These are phyloP conservation scores for Cuniculus paca DNA, from an alignment of 2,797 vertebrate species.

Conservation along the genomic window DNA sequence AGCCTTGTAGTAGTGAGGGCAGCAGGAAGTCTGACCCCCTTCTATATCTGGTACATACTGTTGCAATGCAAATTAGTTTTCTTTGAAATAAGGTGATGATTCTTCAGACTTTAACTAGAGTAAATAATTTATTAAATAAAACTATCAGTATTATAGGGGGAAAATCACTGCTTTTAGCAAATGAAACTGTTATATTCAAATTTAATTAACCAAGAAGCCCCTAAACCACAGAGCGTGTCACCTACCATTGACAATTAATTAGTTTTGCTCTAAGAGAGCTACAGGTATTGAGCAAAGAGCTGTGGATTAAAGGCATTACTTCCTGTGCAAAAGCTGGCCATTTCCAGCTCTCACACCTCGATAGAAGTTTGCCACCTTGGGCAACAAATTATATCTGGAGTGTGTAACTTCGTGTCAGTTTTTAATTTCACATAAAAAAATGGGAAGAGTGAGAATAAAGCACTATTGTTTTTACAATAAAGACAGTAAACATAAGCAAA, in stretches of 20 bases:
- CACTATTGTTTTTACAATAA: conserved; percentile 64
- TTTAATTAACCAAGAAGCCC: conserved; percentile 76
- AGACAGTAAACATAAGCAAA: conserved; percentile 66
- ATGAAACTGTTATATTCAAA: conserved; percentile 69
- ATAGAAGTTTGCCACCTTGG: conserved; percentile 63
- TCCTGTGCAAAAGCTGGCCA: conserved; percentile 47
- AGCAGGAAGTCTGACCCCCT: neutral
- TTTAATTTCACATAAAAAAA: conserved; percentile 80
- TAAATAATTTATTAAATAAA: conserved; percentile 75
- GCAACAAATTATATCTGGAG: conserved; percentile 56
- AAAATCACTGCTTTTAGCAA: conserved; percentile 68
- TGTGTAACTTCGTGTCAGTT: conserved; percentile 76
- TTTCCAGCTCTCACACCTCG: conserved; percentile 63
- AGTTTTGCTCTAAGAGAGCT: conserved; percentile 74
- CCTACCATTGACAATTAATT: conserved; percentile 82
- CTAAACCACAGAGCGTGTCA: conserved; percentile 53
- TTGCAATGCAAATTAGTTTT: neutral
- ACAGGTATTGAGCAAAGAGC: conserved; percentile 72
- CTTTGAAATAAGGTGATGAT: conserved; percentile 44
- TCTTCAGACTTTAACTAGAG: conserved; percentile 25
- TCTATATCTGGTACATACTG: neutral
- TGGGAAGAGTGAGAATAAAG: conserved; percentile 70
- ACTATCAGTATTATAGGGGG: conserved; percentile 28
- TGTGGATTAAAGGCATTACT: conserved; percentile 74
- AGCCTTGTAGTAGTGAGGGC: neutral